Evolutionary conservation across 2,113 vertebrate species (phyloP).

Genomic region (Rattus rattus): DNA sequence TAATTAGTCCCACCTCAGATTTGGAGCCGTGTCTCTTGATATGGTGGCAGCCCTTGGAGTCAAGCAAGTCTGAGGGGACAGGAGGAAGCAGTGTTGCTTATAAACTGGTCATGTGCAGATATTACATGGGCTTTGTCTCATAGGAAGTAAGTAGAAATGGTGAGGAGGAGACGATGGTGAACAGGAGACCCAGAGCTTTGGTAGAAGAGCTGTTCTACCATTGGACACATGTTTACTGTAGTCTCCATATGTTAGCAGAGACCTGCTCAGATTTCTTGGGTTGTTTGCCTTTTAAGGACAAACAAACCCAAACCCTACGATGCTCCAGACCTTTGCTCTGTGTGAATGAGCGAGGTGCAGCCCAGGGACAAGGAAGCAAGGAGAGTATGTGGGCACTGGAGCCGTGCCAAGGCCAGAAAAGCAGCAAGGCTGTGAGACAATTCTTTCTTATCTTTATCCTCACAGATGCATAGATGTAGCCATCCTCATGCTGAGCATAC

Average conservation of each 20-base stretch:
- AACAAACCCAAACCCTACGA: too few relatives aligned
- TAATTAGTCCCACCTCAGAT: neutral
- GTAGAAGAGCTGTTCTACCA: neutral
- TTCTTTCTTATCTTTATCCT: neutral
- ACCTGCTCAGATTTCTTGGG: neutral
- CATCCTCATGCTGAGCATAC: neutral
- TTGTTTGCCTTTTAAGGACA: constrained; percentile 33
- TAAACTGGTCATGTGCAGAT: neutral
- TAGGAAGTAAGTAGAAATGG: neutral
- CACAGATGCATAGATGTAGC: neutral
- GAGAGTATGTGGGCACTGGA: neutral
- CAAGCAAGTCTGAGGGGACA: neutral
- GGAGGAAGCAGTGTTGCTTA: neutral
- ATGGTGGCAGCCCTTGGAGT: neutral
- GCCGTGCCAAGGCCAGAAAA: neutral
- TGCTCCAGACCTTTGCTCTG: neutral
- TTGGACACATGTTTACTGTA: neutral
- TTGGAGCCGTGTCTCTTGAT: neutral
- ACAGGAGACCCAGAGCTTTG: neutral
- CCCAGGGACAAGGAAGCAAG: neutral
- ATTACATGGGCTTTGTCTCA: neutral
- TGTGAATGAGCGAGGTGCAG: neutral
- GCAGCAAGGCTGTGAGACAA: neutral
- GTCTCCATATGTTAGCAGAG: neutral
- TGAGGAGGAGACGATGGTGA: neutral